Conservation (phyloP, 2,113 vertebrate species). For the Coracopsis vasa region DNA sequence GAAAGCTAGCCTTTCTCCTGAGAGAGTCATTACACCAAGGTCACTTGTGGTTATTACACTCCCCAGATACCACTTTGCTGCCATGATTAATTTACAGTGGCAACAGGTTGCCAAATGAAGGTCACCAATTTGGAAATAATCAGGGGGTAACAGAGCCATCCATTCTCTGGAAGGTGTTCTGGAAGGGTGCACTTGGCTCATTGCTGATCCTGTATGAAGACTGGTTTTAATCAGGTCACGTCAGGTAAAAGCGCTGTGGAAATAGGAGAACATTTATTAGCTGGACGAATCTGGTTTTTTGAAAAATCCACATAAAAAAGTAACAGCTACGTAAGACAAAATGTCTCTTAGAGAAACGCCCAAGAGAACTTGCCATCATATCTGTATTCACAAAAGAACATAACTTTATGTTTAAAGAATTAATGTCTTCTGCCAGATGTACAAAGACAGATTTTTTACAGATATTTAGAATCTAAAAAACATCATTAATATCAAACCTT, state of each 20-base stretch:
- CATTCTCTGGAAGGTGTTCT: not conserved
- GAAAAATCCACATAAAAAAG: not conserved
- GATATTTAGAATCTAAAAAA: not conserved
- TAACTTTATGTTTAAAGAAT: not conserved
- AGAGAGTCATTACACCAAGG: conserved; percentile 38
- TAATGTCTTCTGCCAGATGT: not conserved
- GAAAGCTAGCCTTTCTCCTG: conserved; percentile 12
- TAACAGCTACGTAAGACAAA: not conserved
- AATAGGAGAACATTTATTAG: not conserved
- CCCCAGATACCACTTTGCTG: conserved; percentile 20
- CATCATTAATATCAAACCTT: not conserved
- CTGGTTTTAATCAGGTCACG: conserved; percentile 14
- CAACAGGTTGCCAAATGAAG: not conserved
- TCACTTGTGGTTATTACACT: conserved; percentile 48
- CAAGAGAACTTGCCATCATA: not conserved
- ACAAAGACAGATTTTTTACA: not conserved
- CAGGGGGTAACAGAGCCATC: conserved; percentile 15
- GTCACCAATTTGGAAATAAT: not conserved
- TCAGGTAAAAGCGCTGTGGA: not conserved
- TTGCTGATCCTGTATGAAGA: not conserved
- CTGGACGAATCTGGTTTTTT: not conserved
- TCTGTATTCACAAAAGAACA: not conserved
- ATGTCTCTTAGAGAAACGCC: not conserved
- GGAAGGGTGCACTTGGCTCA: not conserved
- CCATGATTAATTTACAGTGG: conserved; percentile 58